Evolutionary conservation across 2,888 invertebrate genomes (phyloP), one percentile per base, ranked within the genome.

Genomic region (Linnaemya vulpina): DNA sequence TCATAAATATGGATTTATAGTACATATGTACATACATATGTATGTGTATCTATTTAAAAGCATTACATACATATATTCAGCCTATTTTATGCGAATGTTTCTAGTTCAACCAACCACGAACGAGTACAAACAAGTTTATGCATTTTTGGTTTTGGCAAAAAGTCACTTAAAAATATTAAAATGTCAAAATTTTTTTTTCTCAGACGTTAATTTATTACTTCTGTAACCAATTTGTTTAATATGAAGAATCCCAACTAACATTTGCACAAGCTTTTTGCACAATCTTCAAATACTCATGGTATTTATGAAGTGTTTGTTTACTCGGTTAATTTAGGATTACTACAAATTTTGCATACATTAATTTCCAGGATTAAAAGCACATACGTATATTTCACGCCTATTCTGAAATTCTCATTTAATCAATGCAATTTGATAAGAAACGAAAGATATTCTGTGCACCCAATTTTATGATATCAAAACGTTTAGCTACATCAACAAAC

Each of bases 111-210:
- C 62, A 74, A 60, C 35, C 74, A 51, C 53, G 8, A 62, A 51
- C 53, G 8, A 62, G 4, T n/a, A 40, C 20, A 51, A 25, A 58
- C 17, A 43, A 51, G 35, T 60, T 40, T 15, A 63, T 68, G 35
- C 40, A 74, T 81, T 85, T 79, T 60, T 78, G 73, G 74, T 65
- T 77, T 46, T 78, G 65, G 65, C 74, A 70, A 79, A 71, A 68
- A 74, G 68, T 67, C 75, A 85, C 85, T 85, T 85, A 85, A 82
- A 75, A 79, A 49, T 85, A 85, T 85, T 85, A 85, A 85, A 85
- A 85, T 82, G 85, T 85, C 85, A 82, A 71, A 71, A 74, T 51
- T 49, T 40, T 58, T 35, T 67, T 79, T 63, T 74, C 58, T 30
- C 49, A 62, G 63, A 65, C 51, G 75, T 75, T 58, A 79, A 85